phyloP scores from a whole-genome alignment of 92 coral and sea anemone genomes.

The Parazoanthus atlanticus region DNA sequence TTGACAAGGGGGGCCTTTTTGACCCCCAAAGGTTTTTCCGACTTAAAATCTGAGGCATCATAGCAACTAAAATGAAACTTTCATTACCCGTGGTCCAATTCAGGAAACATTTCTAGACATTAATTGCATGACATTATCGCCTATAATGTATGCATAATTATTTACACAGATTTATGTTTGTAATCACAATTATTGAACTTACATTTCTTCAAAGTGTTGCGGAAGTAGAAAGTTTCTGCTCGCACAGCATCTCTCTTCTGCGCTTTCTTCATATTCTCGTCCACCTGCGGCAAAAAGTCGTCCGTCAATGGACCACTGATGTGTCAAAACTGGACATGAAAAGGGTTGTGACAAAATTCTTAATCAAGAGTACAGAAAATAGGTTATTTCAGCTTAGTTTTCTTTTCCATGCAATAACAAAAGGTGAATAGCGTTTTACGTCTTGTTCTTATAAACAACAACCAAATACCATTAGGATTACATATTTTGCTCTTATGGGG shows the following conservation, averaged over 20 bases:
- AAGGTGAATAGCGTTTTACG: not conserved
- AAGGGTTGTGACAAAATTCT: too few species aligned
- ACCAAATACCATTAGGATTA: not conserved
- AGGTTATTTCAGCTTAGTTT: not conserved
- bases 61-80: too few species aligned
- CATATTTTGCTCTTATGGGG: not conserved
- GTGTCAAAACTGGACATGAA: not conserved
- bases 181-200: slow-evolving; percentile 40
- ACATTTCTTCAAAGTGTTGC: slow-evolving; percentile 90
- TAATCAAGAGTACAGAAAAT: not conserved
- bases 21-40: too few species aligned
- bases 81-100: too few species aligned
- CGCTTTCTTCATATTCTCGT: slow-evolving; percentile 88
- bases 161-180: too few species aligned
- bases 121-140: too few species aligned
- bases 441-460: not conserved
- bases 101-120: too few species aligned
- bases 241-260: slow-evolving; percentile 92
- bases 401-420: not conserved
- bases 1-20: too few species aligned
- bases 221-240: slow-evolving; percentile 80
- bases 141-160: too few species aligned
- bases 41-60: too few species aligned
- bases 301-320: too few species aligned
- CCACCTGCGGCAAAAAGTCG: slow-evolving; percentile 68